These are phyloP conservation scores for Puntigrus tetrazona DNA, from an alignment of 2,113 vertebrate species.

Conservation along the genomic window DNA sequence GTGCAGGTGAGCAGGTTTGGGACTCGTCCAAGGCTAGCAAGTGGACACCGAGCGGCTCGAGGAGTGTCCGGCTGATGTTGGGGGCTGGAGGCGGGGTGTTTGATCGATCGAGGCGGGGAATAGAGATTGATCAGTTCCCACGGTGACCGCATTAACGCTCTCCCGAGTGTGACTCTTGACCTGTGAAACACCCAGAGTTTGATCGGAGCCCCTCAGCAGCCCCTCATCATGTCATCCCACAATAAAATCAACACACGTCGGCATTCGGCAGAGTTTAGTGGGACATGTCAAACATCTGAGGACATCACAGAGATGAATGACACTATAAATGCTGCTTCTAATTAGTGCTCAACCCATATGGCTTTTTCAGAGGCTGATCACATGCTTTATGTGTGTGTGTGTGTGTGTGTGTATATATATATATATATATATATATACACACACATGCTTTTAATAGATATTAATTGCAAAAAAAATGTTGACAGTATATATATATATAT, in stretches of 20 bases:
- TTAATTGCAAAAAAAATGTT: too few relatives aligned
- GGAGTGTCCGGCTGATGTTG: conserved; percentile 25
- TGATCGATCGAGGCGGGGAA: conserved; percentile 84
- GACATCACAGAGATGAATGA: neutral
- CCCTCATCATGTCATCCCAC: conserved; percentile 49
- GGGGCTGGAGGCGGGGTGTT: conserved; percentile 67
- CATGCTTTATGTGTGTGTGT: neutral
- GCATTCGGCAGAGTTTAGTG: neutral
- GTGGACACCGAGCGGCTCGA: neutral
- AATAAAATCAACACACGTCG: conserved; percentile 58
- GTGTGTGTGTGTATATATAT: too few relatives aligned
- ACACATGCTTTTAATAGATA: too few relatives aligned
- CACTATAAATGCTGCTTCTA: conserved; percentile 11
- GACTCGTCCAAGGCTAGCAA: neutral
- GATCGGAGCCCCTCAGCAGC: conserved; percentile 67
- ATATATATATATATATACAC: too few relatives aligned
- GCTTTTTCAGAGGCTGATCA: neutral
- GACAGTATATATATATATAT: too few relatives aligned
- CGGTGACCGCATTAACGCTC: conserved; percentile 86
- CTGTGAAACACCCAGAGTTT: conserved; percentile 72
- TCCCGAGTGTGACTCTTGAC: conserved; percentile 84
- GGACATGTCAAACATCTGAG: neutral
- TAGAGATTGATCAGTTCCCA: conserved; percentile 89
- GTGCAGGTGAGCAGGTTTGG: conserved; percentile 43
- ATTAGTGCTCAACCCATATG: neutral